Percentiles rank a stretch among this genome's conserved stretches.
Conservation (phyloP, 2,113 vertebrate genomes). For the Dipodomys ordii region DNA sequence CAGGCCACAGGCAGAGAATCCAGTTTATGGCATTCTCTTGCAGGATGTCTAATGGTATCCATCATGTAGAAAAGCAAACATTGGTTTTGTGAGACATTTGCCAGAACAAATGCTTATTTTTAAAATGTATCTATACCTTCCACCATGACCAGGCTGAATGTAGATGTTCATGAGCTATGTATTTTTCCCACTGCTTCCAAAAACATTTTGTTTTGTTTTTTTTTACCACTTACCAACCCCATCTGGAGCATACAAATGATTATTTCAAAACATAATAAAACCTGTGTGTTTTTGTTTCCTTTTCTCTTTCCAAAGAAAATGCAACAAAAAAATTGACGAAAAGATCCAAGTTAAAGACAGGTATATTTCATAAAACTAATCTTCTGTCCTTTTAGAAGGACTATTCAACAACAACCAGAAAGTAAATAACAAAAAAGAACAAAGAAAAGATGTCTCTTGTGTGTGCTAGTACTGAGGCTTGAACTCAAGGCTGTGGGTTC, state of each 20-base stretch:
- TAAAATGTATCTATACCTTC: conserved; percentile 59
- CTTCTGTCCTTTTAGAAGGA: neutral
- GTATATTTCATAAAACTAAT: neutral
- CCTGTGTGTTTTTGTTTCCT: neutral
- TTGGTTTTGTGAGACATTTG: conserved; percentile 48
- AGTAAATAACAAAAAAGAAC: neutral
- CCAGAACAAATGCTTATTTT: conserved; percentile 55
- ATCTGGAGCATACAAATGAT: neutral
- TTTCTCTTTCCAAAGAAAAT: neutral
- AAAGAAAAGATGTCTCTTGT: neutral
- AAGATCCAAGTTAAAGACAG: neutral
- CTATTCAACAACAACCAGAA: neutral
- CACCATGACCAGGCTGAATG: conserved; percentile 11
- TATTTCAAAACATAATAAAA: conserved; percentile 53
- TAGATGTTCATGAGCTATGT: neutral
- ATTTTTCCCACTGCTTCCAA: neutral
- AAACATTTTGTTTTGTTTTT: neutral
- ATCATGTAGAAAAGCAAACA: conserved; percentile 48
- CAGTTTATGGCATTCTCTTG: neutral
- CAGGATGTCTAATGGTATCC: conserved; percentile 26
- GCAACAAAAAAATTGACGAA: neutral
- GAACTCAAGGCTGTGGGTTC: neutral
- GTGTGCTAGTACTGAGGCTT: no score
- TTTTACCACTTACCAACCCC: neutral
- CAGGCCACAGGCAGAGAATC: neutral